phyloP scores from a whole-genome alignment of 2,113 vertebrate species.

The Serilophus lunatus region DNA sequence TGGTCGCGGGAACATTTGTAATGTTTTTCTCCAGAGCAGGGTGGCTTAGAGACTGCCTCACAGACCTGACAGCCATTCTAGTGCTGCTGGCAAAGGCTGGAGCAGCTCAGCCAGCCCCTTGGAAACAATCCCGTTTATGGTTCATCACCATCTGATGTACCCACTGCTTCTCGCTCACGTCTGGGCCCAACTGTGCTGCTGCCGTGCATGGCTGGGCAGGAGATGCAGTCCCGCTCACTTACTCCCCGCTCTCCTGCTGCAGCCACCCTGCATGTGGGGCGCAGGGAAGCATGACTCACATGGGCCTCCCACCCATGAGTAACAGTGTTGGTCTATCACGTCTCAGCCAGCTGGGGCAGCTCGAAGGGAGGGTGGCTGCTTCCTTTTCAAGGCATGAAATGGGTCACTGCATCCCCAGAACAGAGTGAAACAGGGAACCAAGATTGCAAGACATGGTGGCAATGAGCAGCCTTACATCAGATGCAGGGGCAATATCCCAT shows the following conservation, averaged over 20 bases:
- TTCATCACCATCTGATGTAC: constrained; percentile 15
- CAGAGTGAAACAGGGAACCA: neutral
- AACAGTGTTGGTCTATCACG: constrained; percentile 7
- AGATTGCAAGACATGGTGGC: neutral
- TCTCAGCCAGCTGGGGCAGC: neutral
- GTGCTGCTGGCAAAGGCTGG: constrained; percentile 1
- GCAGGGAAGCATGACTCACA: neutral
- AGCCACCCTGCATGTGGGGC: fast-evolving
- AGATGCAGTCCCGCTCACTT: neutral
- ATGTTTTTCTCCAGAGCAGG: constrained; percentile 27
- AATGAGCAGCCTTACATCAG: neutral
- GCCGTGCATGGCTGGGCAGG: fast-evolving
- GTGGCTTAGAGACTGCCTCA: neutral
- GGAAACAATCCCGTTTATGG: neutral
- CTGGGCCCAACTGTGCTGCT: neutral
- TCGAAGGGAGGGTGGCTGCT: neutral
- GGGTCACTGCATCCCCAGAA: neutral
- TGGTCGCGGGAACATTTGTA: neutral
- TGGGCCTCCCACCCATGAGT: constrained; percentile 9
- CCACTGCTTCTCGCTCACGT: neutral
- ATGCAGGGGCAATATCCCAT: fast-evolving
- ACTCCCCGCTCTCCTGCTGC: neutral
- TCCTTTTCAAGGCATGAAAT: neutral
- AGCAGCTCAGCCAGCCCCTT: neutral
- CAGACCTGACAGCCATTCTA: constrained; percentile 22